phyloP scores from a whole-genome alignment of 2,888 invertebrate genomes.

The Galeruca laticollis region DNA sequence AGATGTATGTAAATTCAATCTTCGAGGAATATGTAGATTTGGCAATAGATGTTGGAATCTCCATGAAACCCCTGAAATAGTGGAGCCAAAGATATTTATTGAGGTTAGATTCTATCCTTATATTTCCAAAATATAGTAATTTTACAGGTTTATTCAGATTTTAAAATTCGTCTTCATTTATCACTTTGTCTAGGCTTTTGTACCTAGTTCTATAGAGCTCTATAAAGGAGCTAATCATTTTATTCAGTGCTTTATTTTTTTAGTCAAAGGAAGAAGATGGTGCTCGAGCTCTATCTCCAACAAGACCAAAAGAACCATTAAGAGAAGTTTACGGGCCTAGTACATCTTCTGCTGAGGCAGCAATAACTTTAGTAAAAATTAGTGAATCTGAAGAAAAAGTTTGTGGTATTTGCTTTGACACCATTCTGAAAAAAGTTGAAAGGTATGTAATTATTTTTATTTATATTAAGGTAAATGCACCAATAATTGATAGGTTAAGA shows the following conservation, averaged over 20 bases:
- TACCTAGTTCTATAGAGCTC: too few relatives aligned
- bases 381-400: constrained; percentile 47
- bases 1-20: constrained; percentile 47
- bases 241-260: constrained; percentile 7
- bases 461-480: too few relatives aligned
- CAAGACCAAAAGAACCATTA: constrained; percentile 13
- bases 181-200: too few relatives aligned
- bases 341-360: constrained; percentile 43
- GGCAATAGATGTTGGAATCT: constrained; percentile 49
- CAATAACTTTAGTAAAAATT: constrained; percentile 39
- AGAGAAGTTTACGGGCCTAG: constrained; percentile 41
- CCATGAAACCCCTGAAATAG: constrained; percentile 39
- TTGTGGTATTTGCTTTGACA: constrained; percentile 55
- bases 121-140: constrained; percentile 8
- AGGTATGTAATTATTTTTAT: constrained; percentile 16
- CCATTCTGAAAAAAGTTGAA: constrained; percentile 46
- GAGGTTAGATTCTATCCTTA: constrained; percentile 29
- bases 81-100: constrained; percentile 24
- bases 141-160: neutral
- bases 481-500: too few relatives aligned
- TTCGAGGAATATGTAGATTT: constrained; percentile 51
- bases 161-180: too few relatives aligned
- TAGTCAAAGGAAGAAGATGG: constrained; percentile 29
- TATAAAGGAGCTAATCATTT: neutral
- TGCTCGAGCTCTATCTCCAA: constrained; percentile 42